A percentile compares a stretch with the other conserved stretches of the same genome.
Evolutionary conservation across 2,113 vertebrate genomes (phyloP).

Genomic region (Platichthys stellatus): DNA sequence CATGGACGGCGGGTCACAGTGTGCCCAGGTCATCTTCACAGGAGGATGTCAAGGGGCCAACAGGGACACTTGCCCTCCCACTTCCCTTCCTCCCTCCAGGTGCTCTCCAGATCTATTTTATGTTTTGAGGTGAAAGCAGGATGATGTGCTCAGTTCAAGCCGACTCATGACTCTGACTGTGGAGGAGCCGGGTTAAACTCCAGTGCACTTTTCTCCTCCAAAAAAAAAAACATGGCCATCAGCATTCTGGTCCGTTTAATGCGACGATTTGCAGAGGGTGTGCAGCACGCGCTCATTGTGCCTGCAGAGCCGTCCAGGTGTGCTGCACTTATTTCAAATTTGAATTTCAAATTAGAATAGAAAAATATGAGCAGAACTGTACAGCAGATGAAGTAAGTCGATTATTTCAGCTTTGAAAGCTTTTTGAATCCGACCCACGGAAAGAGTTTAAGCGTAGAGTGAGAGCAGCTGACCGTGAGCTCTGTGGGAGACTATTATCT

Average conservation of each 20-base stretch:
- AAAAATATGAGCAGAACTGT: background rate
- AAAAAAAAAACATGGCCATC: conserved; percentile 3
- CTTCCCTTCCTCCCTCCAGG: conserved; percentile 29
- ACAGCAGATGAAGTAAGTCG: background rate
- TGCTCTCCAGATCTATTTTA: conserved; percentile 61
- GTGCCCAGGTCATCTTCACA: conserved; percentile 66
- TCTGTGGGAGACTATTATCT: background rate
- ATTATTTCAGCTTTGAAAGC: conserved; percentile 1
- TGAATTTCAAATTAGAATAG: conserved; percentile 9
- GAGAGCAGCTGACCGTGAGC: conserved; percentile 10
- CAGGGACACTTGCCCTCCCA: conserved; percentile 61
- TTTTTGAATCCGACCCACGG: background rate
- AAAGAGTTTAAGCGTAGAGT: conserved; percentile 2
- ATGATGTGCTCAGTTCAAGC: conserved; percentile 49
- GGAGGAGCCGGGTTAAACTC: conserved; percentile 16
- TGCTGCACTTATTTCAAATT: background rate
- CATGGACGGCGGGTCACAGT: conserved; percentile 35
- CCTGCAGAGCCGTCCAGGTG: background rate
- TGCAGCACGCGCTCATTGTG: background rate
- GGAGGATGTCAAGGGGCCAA: conserved; percentile 62
- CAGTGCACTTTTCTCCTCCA: background rate
- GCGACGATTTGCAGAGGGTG: background rate
- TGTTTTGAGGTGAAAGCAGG: conserved; percentile 47
- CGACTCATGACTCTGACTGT: conserved; percentile 18
- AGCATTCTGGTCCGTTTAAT: background rate